phyloP scores from a whole-genome alignment of 2,113 vertebrate genomes.

The Heterochromis multidens region DNA sequence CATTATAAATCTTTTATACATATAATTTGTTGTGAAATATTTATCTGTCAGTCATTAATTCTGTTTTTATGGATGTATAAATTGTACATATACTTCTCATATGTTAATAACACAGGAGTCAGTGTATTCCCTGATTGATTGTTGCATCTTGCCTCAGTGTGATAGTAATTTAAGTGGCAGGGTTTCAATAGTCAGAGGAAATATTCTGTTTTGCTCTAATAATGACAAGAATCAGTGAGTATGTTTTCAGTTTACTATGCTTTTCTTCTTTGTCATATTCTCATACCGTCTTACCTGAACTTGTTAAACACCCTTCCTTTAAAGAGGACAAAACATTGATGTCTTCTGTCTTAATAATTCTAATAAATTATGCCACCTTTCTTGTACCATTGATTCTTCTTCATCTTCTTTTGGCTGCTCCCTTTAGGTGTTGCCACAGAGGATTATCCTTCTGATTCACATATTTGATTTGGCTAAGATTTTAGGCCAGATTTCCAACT shows the following conservation, averaged over 20 bases:
- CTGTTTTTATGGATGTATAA: slow-evolving; percentile 65
- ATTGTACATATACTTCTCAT: slow-evolving; percentile 60
- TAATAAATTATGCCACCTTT: slow-evolving; percentile 34
- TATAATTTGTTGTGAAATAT: slow-evolving; percentile 30
- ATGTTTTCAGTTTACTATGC: background rate
- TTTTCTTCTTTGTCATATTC: slow-evolving; percentile 10
- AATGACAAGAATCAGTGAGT: background rate
- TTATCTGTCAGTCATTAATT: slow-evolving; percentile 24
- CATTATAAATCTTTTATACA: slow-evolving; percentile 32
- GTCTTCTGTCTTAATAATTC: slow-evolving; percentile 4
- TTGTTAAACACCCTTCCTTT: background rate
- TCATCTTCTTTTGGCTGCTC: background rate
- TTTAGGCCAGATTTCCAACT: background rate
- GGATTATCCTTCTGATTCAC: background rate
- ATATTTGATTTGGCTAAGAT: background rate
- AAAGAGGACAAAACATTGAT: background rate
- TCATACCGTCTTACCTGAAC: slow-evolving; percentile 1
- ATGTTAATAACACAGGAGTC: slow-evolving; percentile 32
- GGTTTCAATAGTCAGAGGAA: slow-evolving; percentile 3
- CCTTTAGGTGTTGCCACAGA: background rate
- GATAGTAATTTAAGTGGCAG: slow-evolving; percentile 33
- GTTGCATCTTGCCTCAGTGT: slow-evolving; percentile 9
- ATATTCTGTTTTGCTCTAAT: background rate
- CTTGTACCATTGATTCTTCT: background rate
- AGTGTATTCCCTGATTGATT: slow-evolving; percentile 13